Evolutionary conservation across 2,888 invertebrate genomes (phyloP).

Genomic region (Trissolcus japonicus): DNA sequence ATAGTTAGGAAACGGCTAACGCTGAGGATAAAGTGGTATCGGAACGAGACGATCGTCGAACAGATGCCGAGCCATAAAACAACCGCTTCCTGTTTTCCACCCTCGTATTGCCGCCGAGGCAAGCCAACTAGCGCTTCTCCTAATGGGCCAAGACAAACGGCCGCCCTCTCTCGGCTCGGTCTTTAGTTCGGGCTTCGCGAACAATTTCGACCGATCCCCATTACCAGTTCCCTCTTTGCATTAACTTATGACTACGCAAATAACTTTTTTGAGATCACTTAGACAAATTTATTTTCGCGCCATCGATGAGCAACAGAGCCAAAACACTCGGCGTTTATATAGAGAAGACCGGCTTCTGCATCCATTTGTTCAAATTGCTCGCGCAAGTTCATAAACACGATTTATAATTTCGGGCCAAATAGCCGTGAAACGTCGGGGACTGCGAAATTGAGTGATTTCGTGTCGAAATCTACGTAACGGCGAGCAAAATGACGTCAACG

Average conservation of each 20-base stretch:
- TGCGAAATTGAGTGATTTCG: constrained; percentile 57
- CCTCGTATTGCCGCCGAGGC: constrained; percentile 61
- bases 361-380: constrained; percentile 45
- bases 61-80: constrained; percentile 76
- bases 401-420: constrained; percentile 55
- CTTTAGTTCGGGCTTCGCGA: constrained; percentile 62
- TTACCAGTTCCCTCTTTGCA: constrained; percentile 30
- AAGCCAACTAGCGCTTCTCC: constrained; percentile 75
- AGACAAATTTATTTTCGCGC: constrained; percentile 10
- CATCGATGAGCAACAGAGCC: constrained; percentile 19
- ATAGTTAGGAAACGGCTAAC: constrained; percentile 76
- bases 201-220: constrained; percentile 36
- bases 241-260: constrained; percentile 30
- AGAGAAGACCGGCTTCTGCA: constrained; percentile 9
- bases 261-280: constrained; percentile 31
- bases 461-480: constrained; percentile 46
- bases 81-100: constrained; percentile 73
- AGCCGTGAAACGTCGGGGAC: constrained; percentile 36
- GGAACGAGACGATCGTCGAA: constrained; percentile 77
- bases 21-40: constrained; percentile 76
- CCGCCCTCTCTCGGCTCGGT: constrained; percentile 67
- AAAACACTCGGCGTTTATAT: neutral
- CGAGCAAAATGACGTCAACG: constrained; percentile 45
- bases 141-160: constrained; percentile 77
- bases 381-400: constrained; percentile 44